Evolutionary conservation across 2,888 invertebrate species (phyloP), one percentile per base, ranked within the genome.

Genomic region (Apantesis nais): DNA sequence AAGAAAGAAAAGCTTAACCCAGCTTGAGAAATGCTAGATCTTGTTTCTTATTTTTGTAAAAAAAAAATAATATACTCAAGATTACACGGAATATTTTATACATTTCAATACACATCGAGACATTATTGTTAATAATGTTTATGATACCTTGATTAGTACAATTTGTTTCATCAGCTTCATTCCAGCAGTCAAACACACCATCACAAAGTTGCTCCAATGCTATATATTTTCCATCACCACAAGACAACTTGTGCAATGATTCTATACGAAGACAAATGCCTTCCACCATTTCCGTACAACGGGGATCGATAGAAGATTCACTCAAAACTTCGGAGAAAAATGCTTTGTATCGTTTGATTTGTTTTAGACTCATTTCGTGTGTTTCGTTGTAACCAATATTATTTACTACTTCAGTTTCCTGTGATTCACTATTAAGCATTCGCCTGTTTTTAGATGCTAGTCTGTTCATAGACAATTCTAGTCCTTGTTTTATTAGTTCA

Each of bases 91-190:
- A 25, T 25, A 14, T 55, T 55, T 4, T 55, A 12, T 12, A 25
- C 12, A 55, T 25, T 55, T 55, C 25, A 55, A 55, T 55, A 25
- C 1, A 14, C 55, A 55, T 55, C 2, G 25, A 25, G 4, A 55
- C 22, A 25, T 25, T 1, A 12, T 25, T 25, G 25, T 25, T 55
- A 9, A 48, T 8, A 25, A 55, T 12, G 4, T 29, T 16, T 62
- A 69, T 29, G 41, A 69, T 80, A 92, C 92, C 90, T 87, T 89
- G 85, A 69, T 76, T 70, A 60, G 79, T 75, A 79, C 92, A 93
- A 71, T 89, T 78, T 41, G 72, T 77, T 86, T 94, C 94, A 75
- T 94, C 93, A 4, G 89, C 85, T 74, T 76, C 79, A 74, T 90
- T 89, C 2, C 75, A 62, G 65, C 94, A 94, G 66, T 93, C 90